Percentiles rank a stretch among this genome's conserved stretches.
phyloP scores from a whole-genome alignment of 1,140 invertebrate species.

The Pogonus chalceus region DNA sequence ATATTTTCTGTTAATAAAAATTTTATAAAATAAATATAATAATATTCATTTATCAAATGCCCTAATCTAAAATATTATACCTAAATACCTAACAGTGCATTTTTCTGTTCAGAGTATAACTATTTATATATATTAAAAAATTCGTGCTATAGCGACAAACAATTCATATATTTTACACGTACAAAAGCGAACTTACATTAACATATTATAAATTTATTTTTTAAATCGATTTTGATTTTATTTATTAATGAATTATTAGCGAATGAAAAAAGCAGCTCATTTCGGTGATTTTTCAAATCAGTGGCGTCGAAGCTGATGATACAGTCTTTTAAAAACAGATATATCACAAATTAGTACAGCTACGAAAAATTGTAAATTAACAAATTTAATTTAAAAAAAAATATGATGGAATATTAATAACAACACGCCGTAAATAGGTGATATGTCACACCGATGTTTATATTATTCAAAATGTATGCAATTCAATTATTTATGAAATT shows the following conservation, averaged over 20 bases:
- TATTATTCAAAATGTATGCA: no score
- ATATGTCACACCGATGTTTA: no score
- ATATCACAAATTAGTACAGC: neutral
- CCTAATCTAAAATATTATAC: slow-evolving; percentile 1
- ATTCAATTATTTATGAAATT: no score
- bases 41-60: slow-evolving; percentile 11
- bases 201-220: slow-evolving; percentile 6
- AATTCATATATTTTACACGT: slow-evolving; percentile 12
- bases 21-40: slow-evolving; percentile 2
- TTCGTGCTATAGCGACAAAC: slow-evolving; percentile 12
- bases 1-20: neutral
- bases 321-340: neutral
- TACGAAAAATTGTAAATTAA: no score
- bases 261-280: neutral
- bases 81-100: slow-evolving; percentile 12
- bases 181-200: slow-evolving; percentile 10
- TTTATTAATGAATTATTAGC: neutral
- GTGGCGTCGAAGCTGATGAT: neutral
- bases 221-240: slow-evolving; percentile 6
- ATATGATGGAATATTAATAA: no score
- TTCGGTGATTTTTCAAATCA: neutral
- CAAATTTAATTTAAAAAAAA: no score
- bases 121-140: slow-evolving; percentile 10
- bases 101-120: slow-evolving; percentile 8
- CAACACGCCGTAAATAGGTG: no score